Conservation (phyloP, 2,113 vertebrate species). For the Oncorhynchus nerka region DNA sequence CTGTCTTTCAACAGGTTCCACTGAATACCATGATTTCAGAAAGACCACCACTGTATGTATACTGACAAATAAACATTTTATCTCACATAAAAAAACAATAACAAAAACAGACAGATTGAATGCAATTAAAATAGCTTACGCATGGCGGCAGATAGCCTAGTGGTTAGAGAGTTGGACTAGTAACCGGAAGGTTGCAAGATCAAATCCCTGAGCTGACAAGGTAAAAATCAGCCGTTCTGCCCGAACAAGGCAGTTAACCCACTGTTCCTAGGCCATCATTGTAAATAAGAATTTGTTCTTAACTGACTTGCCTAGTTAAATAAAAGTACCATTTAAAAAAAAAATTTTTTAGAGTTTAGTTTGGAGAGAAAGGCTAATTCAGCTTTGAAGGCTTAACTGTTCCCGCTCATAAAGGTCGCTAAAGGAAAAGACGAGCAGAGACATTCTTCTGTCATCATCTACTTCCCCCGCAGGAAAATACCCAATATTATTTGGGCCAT, state of each 20-base stretch:
- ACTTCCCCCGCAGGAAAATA: neutral
- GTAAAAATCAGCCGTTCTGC: too few species aligned
- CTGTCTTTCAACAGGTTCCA: neutral
- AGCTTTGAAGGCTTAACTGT: slow-evolving; percentile 35
- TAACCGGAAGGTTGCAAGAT: too few species aligned
- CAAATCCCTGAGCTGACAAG: too few species aligned
- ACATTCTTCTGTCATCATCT: slow-evolving; percentile 42
- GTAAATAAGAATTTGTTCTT: too few species aligned
- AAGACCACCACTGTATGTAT: neutral
- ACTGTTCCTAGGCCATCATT: too few species aligned
- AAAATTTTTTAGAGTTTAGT: neutral
- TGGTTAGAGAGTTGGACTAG: too few species aligned
- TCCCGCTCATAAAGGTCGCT: slow-evolving; percentile 37
- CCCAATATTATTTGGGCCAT: neutral
- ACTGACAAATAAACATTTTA: neutral
- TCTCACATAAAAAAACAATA: slow-evolving; percentile 4
- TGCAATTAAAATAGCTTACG: too few species aligned
- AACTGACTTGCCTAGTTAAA: too few species aligned
- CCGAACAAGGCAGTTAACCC: too few species aligned
- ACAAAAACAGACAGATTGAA: neutral
- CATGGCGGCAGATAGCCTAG: too few species aligned
- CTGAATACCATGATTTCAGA: neutral
- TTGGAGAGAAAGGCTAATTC: slow-evolving; percentile 10
- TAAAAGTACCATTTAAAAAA: too few species aligned
- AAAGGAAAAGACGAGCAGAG: slow-evolving; percentile 32